A percentile compares a stretch with the other conserved stretches of the same genome.
These are phyloP conservation scores for Apis cerana DNA, from an alignment of 1,140 invertebrate species.

Conservation along the genomic window DNA sequence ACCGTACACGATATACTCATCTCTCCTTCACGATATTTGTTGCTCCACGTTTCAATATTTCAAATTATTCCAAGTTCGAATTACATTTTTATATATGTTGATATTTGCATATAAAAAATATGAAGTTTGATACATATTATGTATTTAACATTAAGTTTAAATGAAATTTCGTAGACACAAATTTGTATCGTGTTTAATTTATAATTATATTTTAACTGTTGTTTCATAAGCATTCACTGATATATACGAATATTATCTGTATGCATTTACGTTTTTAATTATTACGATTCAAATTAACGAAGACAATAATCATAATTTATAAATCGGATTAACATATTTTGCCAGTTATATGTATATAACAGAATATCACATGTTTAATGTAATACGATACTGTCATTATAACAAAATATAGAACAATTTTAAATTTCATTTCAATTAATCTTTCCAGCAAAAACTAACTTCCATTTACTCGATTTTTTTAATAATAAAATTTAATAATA, in stretches of 20 bases:
- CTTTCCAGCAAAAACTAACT: neutral
- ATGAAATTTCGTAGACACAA: too few relatives aligned
- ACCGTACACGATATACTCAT: neutral
- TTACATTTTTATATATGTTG: neutral
- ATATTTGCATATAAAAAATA: neutral
- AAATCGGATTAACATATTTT: neutral
- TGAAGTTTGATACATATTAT: too few relatives aligned
- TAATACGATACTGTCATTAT: neutral
- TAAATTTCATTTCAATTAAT: neutral
- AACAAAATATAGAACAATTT: neutral
- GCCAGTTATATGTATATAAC: neutral
- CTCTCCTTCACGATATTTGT: neutral
- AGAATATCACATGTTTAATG: neutral
- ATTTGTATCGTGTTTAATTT: too few relatives aligned
- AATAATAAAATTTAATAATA: too few relatives aligned
- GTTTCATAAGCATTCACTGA: neutral
- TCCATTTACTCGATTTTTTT: too few relatives aligned
- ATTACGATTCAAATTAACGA: neutral
- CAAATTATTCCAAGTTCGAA: too few relatives aligned
- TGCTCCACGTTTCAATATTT: neutral
- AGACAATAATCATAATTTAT: neutral
- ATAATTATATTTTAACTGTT: too few relatives aligned
- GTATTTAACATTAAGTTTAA: too few relatives aligned
- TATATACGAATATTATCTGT: too few relatives aligned
- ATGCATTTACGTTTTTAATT: neutral